These are phyloP conservation scores for Hybos culiciformis DNA, from an alignment of 2,888 invertebrate genomes.

Conservation along the genomic window DNA sequence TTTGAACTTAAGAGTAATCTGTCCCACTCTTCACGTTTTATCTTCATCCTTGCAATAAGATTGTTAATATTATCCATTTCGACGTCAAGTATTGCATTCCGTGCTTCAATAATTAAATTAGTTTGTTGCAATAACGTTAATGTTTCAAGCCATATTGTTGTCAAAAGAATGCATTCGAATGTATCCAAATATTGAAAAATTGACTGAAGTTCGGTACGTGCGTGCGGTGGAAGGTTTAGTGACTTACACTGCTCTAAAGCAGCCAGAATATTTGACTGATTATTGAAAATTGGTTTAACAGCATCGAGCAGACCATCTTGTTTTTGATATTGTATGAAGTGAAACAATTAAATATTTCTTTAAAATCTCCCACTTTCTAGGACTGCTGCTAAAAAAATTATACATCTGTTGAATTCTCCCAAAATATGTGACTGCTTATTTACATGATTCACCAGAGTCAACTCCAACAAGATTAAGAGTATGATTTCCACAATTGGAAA, in stretches of 20 bases:
- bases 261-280: neutral
- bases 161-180: neutral
- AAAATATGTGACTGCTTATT: conserved; percentile 4
- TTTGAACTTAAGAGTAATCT: neutral
- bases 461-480: conserved; percentile 6
- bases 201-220: neutral
- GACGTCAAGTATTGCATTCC: neutral
- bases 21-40: neutral
- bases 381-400: conserved; percentile 5
- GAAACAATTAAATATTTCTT: conserved; percentile 1
- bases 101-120: neutral
- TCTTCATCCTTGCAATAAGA: neutral
- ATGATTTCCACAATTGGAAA: conserved; percentile 5
- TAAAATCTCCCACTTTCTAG: conserved; percentile 6
- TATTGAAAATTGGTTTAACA: conserved; percentile 2
- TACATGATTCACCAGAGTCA: conserved; percentile 1
- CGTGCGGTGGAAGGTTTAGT: neutral
- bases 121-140: neutral
- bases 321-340: conserved; percentile 2
- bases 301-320: conserved; percentile 6
- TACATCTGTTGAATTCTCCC: conserved; percentile 5
- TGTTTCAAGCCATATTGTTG: neutral
- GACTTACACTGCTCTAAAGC: neutral
- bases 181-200: neutral
- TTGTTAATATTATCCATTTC: neutral